Conservation (phyloP, 2,888 invertebrate genomes). For the Cylindroiulus punctatus region DNA sequence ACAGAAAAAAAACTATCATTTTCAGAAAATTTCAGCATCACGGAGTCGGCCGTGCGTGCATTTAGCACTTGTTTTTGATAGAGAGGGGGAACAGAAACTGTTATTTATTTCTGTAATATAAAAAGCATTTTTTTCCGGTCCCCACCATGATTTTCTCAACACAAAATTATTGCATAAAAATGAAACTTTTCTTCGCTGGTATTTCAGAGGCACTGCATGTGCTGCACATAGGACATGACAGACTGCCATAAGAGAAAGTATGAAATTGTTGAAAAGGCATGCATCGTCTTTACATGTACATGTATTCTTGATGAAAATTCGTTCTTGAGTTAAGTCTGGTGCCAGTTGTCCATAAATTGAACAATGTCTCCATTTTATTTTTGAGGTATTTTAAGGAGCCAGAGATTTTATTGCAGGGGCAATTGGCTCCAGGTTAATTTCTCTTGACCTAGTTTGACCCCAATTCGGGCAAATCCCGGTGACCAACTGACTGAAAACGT, state of each 20-base stretch:
- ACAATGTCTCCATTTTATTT: background rate
- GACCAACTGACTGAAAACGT: background rate
- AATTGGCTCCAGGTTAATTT: background rate
- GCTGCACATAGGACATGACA: background rate
- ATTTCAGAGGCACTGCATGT: background rate
- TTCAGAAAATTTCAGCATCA: background rate
- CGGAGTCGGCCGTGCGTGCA: background rate
- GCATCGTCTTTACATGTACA: background rate
- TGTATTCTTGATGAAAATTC: too few relatives aligned
- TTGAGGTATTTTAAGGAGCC: background rate
- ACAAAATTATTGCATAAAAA: background rate
- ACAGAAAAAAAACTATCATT: background rate
- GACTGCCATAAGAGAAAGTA: background rate
- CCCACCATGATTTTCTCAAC: conserved; percentile 1
- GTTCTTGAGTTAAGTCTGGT: too few relatives aligned
- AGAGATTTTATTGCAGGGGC: background rate
- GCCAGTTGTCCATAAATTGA: background rate
- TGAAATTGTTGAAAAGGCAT: background rate
- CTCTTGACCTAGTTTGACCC: background rate
- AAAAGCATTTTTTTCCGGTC: conserved; percentile 17
- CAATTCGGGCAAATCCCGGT: background rate
- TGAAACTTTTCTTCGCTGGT: background rate
- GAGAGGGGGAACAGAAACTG: background rate
- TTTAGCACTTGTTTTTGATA: background rate
- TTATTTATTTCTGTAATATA: background rate